A percentile compares a stretch with the other conserved stretches of the same genome.
Conservation (phyloP, 37 sponge, comb jelly and placozoan genomes). For the Geodia barretti region DNA sequence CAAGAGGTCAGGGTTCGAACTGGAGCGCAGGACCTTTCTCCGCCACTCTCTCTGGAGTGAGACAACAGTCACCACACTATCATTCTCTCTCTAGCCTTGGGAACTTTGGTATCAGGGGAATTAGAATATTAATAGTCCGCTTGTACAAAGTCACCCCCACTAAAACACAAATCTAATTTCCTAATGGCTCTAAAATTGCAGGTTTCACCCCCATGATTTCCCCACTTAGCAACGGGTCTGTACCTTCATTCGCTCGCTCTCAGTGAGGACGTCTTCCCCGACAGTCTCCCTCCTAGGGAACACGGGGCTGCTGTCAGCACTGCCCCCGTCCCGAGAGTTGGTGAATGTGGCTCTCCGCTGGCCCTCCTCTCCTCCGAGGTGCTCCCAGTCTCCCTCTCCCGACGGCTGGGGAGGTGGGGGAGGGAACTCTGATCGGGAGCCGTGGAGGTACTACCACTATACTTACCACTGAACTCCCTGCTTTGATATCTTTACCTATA, state of each 20-base stretch:
- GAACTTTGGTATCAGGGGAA: no score
- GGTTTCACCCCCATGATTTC: no score
- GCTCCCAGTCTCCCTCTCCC: background rate
- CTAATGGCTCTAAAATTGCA: no score
- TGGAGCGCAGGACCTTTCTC: slow-evolving; percentile 15
- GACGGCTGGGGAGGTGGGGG: background rate
- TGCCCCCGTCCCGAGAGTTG: background rate
- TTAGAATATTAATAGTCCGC: no score
- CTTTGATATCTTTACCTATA: background rate
- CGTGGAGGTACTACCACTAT: background rate
- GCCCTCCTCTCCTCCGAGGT: background rate
- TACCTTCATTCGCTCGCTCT: no score
- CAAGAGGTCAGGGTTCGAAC: slow-evolving; percentile 38
- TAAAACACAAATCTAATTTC: no score
- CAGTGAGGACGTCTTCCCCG: background rate
- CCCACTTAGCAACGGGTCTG: no score
- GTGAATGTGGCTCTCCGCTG: background rate
- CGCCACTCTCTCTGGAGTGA: background rate
- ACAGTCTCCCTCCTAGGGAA: background rate
- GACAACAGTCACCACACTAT: no score
- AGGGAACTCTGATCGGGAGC: background rate
- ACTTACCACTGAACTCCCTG: background rate
- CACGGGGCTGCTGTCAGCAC: background rate
- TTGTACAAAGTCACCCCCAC: no score
- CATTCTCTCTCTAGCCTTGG: no score